phyloP scores from a whole-genome alignment of 2,797 vertebrate genomes.

The Crenichthys baileyi region DNA sequence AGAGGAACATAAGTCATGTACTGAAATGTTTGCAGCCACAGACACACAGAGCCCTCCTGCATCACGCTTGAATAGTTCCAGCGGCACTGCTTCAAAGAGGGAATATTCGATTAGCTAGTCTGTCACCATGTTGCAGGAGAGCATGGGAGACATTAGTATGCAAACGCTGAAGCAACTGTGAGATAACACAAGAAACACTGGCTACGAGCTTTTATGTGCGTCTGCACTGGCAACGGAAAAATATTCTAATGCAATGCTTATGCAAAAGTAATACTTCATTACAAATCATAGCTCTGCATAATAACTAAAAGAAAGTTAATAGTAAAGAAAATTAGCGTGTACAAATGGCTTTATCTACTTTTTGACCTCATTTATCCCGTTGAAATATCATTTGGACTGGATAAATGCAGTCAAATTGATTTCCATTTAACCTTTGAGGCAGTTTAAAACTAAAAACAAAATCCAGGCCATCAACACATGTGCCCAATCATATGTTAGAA shows the following conservation, averaged over 20 bases:
- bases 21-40: constrained; percentile 17
- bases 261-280: constrained; percentile 6
- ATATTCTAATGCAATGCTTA: constrained; percentile 8
- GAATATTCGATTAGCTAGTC: constrained; percentile 71
- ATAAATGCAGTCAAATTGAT: background rate
- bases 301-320: background rate
- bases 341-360: background rate
- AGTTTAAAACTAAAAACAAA: background rate
- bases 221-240: background rate
- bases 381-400: background rate
- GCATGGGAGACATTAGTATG: constrained; percentile 39
- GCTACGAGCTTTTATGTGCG: constrained; percentile 3
- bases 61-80: constrained; percentile 64
- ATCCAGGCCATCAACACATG: background rate
- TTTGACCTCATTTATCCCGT: background rate
- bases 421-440: background rate
- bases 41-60: constrained; percentile 36
- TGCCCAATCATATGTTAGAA: background rate
- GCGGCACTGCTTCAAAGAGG: constrained; percentile 64
- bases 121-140: constrained; percentile 57
- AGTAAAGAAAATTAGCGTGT: background rate
- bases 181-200: constrained; percentile 39
- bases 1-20: constrained; percentile 42
- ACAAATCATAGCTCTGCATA: background rate
- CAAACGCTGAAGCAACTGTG: constrained; percentile 33